A percentile compares a stretch with the other conserved stretches of the same genome.
These are phyloP conservation scores for Struthidea cinerea DNA, from an alignment of 2,113 vertebrate species.

Conservation along the genomic window DNA sequence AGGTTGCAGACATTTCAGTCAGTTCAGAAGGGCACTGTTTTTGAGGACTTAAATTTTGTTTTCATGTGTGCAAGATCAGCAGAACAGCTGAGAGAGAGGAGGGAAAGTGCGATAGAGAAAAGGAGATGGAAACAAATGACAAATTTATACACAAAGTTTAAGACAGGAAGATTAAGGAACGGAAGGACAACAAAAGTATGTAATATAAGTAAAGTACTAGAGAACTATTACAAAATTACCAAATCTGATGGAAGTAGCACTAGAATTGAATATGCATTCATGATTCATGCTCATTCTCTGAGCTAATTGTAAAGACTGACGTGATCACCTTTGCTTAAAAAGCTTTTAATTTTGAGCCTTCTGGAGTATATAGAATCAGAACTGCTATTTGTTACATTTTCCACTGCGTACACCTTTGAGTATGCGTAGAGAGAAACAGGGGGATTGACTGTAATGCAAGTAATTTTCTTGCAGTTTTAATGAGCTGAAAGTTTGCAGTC, in stretches of 20 bases:
- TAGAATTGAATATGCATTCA: neutral
- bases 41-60: neutral
- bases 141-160: neutral
- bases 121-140: neutral
- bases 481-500: neutral
- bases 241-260: neutral
- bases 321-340: neutral
- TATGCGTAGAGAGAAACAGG: neutral
- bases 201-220: neutral
- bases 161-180: neutral
- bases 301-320: neutral
- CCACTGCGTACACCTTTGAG: neutral
- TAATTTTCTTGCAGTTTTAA: neutral
- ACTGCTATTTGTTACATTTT: neutral
- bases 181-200: neutral
- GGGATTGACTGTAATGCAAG: neutral
- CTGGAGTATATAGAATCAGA: neutral
- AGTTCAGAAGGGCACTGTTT: neutral
- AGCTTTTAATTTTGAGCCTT: neutral
- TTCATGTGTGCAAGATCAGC: neutral
- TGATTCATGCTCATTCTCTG: neutral
- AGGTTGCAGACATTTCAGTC: neutral
- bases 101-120: neutral
- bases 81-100: neutral
- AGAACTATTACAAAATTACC: neutral